Base-by-base conservation (phyloP, 2,888 invertebrate genomes). In the Caenorhabditis wallacei region DNA sequence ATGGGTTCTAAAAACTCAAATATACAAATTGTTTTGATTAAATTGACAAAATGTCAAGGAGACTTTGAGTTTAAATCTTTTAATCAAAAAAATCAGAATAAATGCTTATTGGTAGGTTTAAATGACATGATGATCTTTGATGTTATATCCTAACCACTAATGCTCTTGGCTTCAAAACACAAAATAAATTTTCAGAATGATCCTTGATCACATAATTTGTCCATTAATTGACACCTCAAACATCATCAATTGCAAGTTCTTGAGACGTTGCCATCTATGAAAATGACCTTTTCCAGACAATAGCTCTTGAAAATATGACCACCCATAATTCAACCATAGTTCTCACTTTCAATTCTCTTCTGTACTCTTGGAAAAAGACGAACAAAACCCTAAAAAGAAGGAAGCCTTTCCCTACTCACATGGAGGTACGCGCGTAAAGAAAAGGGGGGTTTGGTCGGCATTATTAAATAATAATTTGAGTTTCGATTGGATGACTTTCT, bases 381-480 rank as follows among this genome's bases (percentile, higher is more conserved):
- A 59, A 61, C 43, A 53, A 68, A 69, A 24, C 48, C 16, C 43
- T 46, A 61, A 61, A 56, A 64, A 35, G 56, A 53, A 56, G 63
- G 35, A 63, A 63, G 57, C 30, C 35, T 8, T 43, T 10, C n/a
- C n/a, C n/a, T n/a, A n/a, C 24, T 20, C 26, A 20, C 40, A 74
- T 16, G 35, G 35, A 22, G 53, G 37, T n/a, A 18, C 13, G 68
- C 24, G 20, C 37, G 40, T 54, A 10, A 22, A 37, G 37, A 40
- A 46, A 30, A 30, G 61, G 18, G 18, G 46, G 78, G 54, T 68
- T 69, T 78, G 63, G 78, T 69, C 78, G 78, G 78, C 78, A 78
- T 78, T 78, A 78, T 78, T 78, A 78, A 78, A 78, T 69, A 78
- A 78, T 78, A 78, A 78, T 78, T 78, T 78, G 78, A 78, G 78